Percentiles rank a stretch among this genome's conserved stretches.
These are phyloP conservation scores for Hippopotamus amphibius DNA, from an alignment of 2,113 vertebrate genomes.

Conservation along the genomic window DNA sequence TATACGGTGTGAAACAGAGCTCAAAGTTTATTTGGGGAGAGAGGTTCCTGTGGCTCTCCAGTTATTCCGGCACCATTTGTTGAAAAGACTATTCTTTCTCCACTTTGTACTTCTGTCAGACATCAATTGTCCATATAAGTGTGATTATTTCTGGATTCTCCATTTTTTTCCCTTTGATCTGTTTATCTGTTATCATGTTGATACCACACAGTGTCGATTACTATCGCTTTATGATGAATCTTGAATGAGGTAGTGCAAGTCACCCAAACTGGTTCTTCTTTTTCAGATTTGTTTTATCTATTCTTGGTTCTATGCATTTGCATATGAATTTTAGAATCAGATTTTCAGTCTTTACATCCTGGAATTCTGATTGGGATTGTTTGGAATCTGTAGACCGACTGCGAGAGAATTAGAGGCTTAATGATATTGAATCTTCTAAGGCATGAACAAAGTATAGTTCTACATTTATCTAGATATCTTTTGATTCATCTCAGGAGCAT, in stretches of 20 bases:
- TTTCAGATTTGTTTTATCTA: neutral
- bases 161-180: neutral
- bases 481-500: neutral
- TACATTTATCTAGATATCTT: neutral
- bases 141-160: neutral
- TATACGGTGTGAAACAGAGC: neutral
- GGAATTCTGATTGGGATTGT: neutral
- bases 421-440: neutral
- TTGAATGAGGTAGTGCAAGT: neutral
- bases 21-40: neutral
- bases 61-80: neutral
- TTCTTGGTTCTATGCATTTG: neutral
- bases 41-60: neutral
- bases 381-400: neutral
- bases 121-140: neutral
- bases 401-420: neutral
- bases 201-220: neutral
- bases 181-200: neutral
- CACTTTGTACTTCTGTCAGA: neutral
- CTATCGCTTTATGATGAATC: neutral
- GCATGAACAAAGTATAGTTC: neutral
- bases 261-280: neutral
- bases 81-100: neutral
- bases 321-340: neutral
- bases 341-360: neutral